Evolutionary conservation across 1,140 invertebrate species (phyloP), one percentile per base, ranked within the genome.

Genomic region (Zaprionus gabonicus): DNA sequence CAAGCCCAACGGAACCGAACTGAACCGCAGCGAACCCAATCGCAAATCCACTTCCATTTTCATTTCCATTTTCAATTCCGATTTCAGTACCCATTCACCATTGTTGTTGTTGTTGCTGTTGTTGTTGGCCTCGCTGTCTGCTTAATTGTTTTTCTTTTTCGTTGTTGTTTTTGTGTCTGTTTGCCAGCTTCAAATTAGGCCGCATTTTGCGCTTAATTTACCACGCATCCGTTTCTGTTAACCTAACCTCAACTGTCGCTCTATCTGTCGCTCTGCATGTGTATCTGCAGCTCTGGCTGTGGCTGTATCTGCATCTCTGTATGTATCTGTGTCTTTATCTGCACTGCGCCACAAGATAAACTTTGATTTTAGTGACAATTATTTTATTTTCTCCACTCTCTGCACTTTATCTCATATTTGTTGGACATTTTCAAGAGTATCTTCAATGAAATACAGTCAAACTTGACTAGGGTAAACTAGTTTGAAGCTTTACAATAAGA

Each of bases 151-250:
- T 49, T 34, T 34, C 28, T 65, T 46, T 64, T 17, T 49, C 13
- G 12, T 25, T 60, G 53, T 58, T 55, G 3, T 57, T 49, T 31
- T 49, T 58, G 13, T 56, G 28, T 17, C 7, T 57, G 23, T 56
- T 36, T 57, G n/a, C 12, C n/a, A 41, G 53, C 17, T 46, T 38
- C 55, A 59, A 71, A 38, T 78, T 66, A 66, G 62, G 44, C 65
- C 66, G 28, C 27, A 63, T 70, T 80, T 79, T 59, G 34, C 44
- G 76, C 76, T 53, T 62, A 59, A 75, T 80, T 80, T 80, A 75
- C 38, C 27, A 44, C 51, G 17, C 34, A 57, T 62, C 38, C 51
- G 41, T 31, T 44, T 51, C 57, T 36, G 25, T 58, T 36, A 51
- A 55, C 34, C 44, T 34, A 55, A 36, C 41, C 36, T 64, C 13